Evolutionary conservation across 2,888 invertebrate genomes (phyloP).

Genomic region (Erebia epiphron): DNA sequence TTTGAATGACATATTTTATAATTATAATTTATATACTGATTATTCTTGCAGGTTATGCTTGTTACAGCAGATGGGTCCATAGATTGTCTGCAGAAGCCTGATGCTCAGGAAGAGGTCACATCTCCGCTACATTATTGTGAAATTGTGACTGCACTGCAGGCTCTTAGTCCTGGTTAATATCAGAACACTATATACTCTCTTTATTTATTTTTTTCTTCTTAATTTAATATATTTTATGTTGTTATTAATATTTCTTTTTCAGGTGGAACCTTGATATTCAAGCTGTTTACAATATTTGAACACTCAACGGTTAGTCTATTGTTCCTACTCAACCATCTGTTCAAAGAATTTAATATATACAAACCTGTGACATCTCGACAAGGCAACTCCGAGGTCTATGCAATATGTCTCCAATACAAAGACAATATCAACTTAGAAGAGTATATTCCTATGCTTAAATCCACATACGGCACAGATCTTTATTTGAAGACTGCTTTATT

Average conservation of each 20-base stretch:
- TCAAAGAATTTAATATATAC: slow-evolving; percentile 88
- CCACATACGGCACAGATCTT: slow-evolving; percentile 69
- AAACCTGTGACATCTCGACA: slow-evolving; percentile 97
- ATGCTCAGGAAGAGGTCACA: slow-evolving; percentile 92
- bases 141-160: slow-evolving; percentile 87
- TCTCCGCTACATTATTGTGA: slow-evolving; percentile 93
- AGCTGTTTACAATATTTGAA: slow-evolving; percentile 96
- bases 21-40: too few relatives aligned
- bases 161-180: slow-evolving; percentile 83
- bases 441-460: slow-evolving; percentile 70
- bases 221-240: background rate
- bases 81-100: slow-evolving; percentile 92
- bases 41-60: slow-evolving; percentile 77
- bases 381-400: slow-evolving; percentile 97
- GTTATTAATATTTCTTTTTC: slow-evolving; percentile 44
- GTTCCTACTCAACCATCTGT: slow-evolving; percentile 90
- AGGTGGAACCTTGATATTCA: slow-evolving; percentile 92
- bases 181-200: background rate
- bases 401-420: slow-evolving; percentile 87
- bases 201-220: background rate
- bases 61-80: slow-evolving; percentile 98
- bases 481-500: slow-evolving; percentile 81
- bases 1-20: too few relatives aligned
- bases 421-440: slow-evolving; percentile 67
- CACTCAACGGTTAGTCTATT: slow-evolving; percentile 90